Percentiles rank a stretch among this genome's conserved stretches.
Evolutionary conservation across 2,797 vertebrate genomes (phyloP).

Genomic region (Danio jaintianensis): DNA sequence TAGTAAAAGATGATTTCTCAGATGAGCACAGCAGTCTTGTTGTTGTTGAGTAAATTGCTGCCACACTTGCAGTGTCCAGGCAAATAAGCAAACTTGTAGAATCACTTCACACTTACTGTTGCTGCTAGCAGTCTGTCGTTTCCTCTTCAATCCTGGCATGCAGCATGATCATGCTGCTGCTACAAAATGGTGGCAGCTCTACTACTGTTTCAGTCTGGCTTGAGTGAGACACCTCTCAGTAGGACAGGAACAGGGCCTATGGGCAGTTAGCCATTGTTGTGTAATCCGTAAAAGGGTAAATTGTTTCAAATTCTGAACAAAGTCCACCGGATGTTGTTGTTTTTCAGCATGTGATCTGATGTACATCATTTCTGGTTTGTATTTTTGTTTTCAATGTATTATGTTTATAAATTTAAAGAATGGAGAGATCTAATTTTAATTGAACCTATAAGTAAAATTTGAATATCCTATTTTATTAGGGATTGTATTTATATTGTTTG

Average conservation of each 20-base stretch:
- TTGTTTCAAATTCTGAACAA: background rate
- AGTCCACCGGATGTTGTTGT: background rate
- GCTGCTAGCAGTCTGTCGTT: slow-evolving; percentile 46
- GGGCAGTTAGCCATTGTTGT: slow-evolving; percentile 40
- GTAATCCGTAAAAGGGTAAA: slow-evolving; percentile 28
- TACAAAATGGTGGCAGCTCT: slow-evolving; percentile 78
- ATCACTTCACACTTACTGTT: slow-evolving; percentile 3
- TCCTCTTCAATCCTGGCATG: slow-evolving; percentile 64
- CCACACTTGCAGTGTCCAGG: background rate
- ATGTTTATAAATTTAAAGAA: background rate
- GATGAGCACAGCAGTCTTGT: background rate
- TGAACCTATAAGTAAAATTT: no score
- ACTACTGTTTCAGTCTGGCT: slow-evolving; percentile 63
- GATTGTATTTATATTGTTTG: background rate
- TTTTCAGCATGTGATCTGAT: background rate
- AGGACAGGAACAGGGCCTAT: slow-evolving; percentile 15
- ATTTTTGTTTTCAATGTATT: background rate
- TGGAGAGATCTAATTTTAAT: background rate
- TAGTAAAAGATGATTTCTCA: slow-evolving; percentile 5
- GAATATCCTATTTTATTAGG: background rate
- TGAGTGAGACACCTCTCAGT: slow-evolving; percentile 61
- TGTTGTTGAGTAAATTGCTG: slow-evolving; percentile 14
- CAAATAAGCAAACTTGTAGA: slow-evolving; percentile 22
- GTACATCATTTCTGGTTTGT: background rate
- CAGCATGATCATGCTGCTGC: slow-evolving; percentile 68